Conservation (phyloP, 1,140 invertebrate genomes). For the Polypedilum pembai region DNA sequence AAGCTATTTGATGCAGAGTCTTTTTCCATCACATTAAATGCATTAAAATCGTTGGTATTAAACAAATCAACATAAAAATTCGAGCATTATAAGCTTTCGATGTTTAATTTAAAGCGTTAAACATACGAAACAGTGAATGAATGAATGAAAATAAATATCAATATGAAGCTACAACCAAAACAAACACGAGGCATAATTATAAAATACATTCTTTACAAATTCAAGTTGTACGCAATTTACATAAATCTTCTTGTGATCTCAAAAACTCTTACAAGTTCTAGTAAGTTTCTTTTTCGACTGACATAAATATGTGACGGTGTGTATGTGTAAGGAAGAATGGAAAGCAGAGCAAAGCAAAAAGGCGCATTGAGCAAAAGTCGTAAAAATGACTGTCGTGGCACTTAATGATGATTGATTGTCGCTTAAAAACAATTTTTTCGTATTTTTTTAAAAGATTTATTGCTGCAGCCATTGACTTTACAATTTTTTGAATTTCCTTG, state of each 20-base stretch:
- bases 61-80: no score
- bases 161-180: not conserved
- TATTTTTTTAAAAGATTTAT: not conserved
- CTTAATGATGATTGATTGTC: constrained; percentile 7
- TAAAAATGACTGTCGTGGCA: not conserved
- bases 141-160: not conserved
- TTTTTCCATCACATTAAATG: no score
- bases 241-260: not conserved
- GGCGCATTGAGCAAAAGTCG: not conserved
- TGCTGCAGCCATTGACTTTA: not conserved
- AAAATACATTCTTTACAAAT: not conserved
- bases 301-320: not conserved
- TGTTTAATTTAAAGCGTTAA: not conserved
- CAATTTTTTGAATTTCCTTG: no score
- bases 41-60: no score
- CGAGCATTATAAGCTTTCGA: no score
- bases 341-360: not conserved
- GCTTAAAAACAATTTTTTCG: constrained; percentile 1
- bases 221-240: constrained; percentile 12
- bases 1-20: no score
- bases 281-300: not conserved
- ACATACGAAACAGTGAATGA: not conserved
- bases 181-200: not conserved
- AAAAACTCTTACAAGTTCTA: not conserved
- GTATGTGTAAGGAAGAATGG: not conserved